These are phyloP conservation scores for Agrenia bidenticulata DNA, from an alignment of 2,888 invertebrate species.

Conservation along the genomic window DNA sequence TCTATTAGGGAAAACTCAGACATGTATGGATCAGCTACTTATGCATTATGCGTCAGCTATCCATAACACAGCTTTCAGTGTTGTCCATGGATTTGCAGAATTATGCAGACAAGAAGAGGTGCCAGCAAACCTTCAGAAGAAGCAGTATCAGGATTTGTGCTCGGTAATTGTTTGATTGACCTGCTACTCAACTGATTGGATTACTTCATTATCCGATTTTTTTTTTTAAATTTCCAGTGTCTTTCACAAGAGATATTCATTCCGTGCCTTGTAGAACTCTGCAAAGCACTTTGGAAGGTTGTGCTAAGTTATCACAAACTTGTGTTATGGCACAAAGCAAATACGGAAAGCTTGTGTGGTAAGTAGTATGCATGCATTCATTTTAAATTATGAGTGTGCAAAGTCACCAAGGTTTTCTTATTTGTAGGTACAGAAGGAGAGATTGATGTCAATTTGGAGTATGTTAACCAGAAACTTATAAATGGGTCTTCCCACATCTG, in stretches of 20 bases:
- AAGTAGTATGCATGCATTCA: background rate
- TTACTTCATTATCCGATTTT: too few relatives aligned
- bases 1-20: conserved; percentile 84
- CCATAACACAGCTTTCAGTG: conserved; percentile 72
- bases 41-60: conserved; percentile 94
- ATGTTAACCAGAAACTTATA: conserved; percentile 84
- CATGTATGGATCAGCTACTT: conserved; percentile 90
- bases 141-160: conserved; percentile 81
- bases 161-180: conserved; percentile 56
- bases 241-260: conserved; percentile 66
- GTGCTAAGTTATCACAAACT: conserved; percentile 76
- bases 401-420: background rate
- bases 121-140: conserved; percentile 60
- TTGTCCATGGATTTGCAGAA: conserved; percentile 63
- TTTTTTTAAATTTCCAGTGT: too few relatives aligned
- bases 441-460: conserved; percentile 70
- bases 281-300: conserved; percentile 80
- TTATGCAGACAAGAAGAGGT: conserved; percentile 60
- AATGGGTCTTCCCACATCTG: conserved; percentile 83
- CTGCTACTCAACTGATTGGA: conserved; percentile 13
- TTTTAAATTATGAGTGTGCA: background rate
- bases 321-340: conserved; percentile 69
- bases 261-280: conserved; percentile 78
- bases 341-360: conserved; percentile 13
- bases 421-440: conserved; percentile 60